Percentiles rank a stretch among this genome's conserved stretches.
Conservation (phyloP, 2,888 invertebrate species). For the Onchidella celtica region DNA sequence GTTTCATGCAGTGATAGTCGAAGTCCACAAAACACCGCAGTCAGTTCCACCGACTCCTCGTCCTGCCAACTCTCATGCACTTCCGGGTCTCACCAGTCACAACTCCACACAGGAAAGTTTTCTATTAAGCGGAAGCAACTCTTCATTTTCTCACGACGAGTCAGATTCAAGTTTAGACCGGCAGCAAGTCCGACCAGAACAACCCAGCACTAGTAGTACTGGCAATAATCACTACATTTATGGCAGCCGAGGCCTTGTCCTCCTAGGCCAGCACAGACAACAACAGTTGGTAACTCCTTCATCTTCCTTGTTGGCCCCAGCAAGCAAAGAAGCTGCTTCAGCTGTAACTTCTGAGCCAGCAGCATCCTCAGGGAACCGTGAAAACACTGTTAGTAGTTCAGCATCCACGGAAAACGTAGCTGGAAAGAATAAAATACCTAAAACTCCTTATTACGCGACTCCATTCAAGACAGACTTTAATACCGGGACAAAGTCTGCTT, state of each 20-base stretch:
- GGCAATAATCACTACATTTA: too few relatives aligned
- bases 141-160: conserved; percentile 29
- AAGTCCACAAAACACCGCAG: conserved; percentile 42
- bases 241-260: too few relatives aligned
- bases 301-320: too few relatives aligned
- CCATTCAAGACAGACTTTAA: conserved; percentile 31
- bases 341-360: not conserved
- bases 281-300: not conserved
- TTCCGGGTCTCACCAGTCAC: conserved; percentile 25
- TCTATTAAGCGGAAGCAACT: conserved; percentile 18
- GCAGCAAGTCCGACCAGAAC: not conserved
- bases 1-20: conserved; percentile 46
- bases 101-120: conserved; percentile 36
- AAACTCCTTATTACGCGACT: conserved; percentile 24
- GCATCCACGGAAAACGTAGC: too few relatives aligned
- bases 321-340: not conserved
- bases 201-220: too few relatives aligned
- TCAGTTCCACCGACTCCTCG: conserved; percentile 22
- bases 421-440: too few relatives aligned
- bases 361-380: too few relatives aligned
- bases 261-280: too few relatives aligned
- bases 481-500: conserved; percentile 20
- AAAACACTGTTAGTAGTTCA: too few relatives aligned
- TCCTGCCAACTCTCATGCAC: not conserved
- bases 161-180: not conserved